Conservation (phyloP, 2,888 invertebrate genomes). For the Heteropelma amictum region DNA sequence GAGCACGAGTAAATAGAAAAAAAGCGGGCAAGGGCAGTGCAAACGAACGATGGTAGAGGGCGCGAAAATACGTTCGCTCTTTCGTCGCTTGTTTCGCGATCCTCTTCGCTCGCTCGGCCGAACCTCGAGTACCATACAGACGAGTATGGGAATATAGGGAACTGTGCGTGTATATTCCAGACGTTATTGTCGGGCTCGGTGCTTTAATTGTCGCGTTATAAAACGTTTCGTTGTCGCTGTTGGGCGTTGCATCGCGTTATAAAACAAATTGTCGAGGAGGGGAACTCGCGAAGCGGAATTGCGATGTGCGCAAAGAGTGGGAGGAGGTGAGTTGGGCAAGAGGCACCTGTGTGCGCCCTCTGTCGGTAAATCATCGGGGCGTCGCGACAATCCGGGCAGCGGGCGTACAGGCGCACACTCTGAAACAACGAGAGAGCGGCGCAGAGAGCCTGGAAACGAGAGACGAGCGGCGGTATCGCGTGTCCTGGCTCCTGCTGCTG, state of each 20-base stretch:
- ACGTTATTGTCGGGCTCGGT: conserved; percentile 17
- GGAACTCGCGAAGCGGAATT: conserved; percentile 48
- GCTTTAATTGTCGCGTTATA: conserved; percentile 59
- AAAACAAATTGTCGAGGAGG: conserved; percentile 64
- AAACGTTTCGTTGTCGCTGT: conserved; percentile 55
- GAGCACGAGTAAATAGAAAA: not conserved
- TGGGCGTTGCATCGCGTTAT: conserved; percentile 55
- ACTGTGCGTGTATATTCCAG: not conserved
- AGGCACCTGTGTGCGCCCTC: conserved; percentile 33
- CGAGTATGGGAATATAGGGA: not conserved
- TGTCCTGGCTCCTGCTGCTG: conserved; percentile 50
- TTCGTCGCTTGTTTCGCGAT: conserved; percentile 8
- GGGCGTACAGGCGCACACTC: not conserved
- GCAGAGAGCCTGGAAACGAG: conserved; percentile 40
- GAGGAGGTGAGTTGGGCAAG: not conserved
- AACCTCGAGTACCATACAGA: not conserved
- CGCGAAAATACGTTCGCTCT: conserved; percentile 4
- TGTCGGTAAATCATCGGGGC: conserved; percentile 55
- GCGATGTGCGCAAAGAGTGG: not conserved
- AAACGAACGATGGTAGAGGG: not conserved
- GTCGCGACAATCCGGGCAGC: conserved; percentile 51
- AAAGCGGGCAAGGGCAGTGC: conserved; percentile 6
- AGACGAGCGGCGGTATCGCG: conserved; percentile 59
- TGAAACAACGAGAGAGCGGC: conserved; percentile 33
- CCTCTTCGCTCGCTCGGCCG: conserved; percentile 11